Evolutionary conservation across 2,888 invertebrate species (phyloP), one percentile per base, ranked within the genome.

Genomic region (Alviniconcha strummeri): DNA sequence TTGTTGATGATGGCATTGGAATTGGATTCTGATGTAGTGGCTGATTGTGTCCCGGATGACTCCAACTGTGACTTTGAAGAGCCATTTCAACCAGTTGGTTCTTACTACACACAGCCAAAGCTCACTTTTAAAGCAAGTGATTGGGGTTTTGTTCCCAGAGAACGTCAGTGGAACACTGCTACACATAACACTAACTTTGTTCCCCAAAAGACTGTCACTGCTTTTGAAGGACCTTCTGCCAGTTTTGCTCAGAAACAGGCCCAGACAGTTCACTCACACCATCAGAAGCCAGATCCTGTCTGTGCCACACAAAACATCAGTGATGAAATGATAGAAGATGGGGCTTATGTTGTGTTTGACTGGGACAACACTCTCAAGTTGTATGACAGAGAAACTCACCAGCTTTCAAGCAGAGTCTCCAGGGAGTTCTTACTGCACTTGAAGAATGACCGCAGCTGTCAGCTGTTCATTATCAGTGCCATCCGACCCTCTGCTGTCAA

Each of bases 331-430:
- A 85, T 85, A 52, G 80, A 76, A 13, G 36, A 56, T 17, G 67
- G 56, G 0, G 19, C 85, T 13, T 64, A 67, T 11, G 84, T 88
- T 67, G 87, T 89, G 76, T 87, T 89, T 83, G 88, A 89, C 79
- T 87, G 89, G 88, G 89, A 89, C 80, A 88, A 89, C 75, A 88
- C 88, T 0, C 75, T 88, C 19, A 89, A 89, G 80, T 55, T 88
- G 71, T 87, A 86, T 76, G 71, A 87, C 77, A 80, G 67, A 60
- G 60, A 74, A 19, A 85, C 77, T 8, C 83, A 83, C 72, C 80
- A 79, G 19, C 81, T 89, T 6, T 69, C 82, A 8, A 80, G 84
- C 69, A 74, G 89, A n/a, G 86, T 89, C 36, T 56, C 78, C 17
- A 86, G 74, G 64, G 74, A 83, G 3, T 80, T 79, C 7, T 82